Evolutionary conservation across 2,113 vertebrate genomes (phyloP), one percentile per base, ranked within the genome.

Genomic region (Tichodroma muraria): DNA sequence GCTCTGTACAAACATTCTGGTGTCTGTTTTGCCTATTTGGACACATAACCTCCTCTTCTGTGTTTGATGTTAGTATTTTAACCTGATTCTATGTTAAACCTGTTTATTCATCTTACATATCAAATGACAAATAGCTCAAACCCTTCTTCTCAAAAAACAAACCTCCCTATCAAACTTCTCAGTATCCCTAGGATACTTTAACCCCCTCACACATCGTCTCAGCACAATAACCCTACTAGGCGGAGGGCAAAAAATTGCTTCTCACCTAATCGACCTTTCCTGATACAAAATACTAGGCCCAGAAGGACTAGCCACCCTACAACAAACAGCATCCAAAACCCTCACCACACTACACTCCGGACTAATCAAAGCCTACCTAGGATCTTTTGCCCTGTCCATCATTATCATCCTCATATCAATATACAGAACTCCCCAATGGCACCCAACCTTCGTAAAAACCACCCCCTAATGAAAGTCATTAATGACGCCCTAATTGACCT

Each of bases 41-140:
- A 80, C 56, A 64, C 27, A 42, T 6, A 83, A 37, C 8, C 30
- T 75, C 27, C 33, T 76, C 49, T 52, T 87, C 80, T 77, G 13
- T 95, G 81, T 89, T 91, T 96, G 84, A 91, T 87, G 63, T 91
- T 88, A 73, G 59, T 53, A 92, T 94, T 95, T 93, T 50, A 82
- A 50, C 54, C 72, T 83, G 59, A 66, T 89, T 91, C 30, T 27
- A 20, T 44, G 33, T 63, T 93, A 87, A 95, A 71, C 59, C 18
- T 92, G 21, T 94, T 95, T 95, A 82, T 87, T 92, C 73, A 80
- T 82, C 37, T 89, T 81, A 40, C 31, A 66, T 54, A 85, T 59
- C 68, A 19, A 37, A 59, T 77, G 60, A 66, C 53, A 73, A 90
- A 93, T n/a, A n/a, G n/a, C n/a, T n/a, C n/a, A n/a, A n/a, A n/a